Percentiles rank a stretch among this genome's conserved stretches.
These are phyloP conservation scores for Pipistrellus pygmaeus DNA, from an alignment of 2,797 vertebrate species.

Conservation along the genomic window DNA sequence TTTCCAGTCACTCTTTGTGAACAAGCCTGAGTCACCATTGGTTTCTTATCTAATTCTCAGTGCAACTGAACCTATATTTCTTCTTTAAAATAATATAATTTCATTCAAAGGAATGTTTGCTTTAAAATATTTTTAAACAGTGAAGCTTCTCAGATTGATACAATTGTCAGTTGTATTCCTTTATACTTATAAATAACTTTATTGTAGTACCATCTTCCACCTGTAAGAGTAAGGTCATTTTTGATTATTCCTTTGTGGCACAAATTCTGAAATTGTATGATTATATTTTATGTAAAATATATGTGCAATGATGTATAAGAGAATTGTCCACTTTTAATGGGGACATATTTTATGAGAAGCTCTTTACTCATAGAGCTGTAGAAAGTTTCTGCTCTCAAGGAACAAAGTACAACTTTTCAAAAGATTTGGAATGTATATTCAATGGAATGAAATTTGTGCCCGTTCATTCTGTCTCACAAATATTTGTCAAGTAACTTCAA, in stretches of 20 bases:
- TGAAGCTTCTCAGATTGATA: neutral
- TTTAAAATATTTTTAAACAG: neutral
- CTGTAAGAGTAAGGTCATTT: neutral
- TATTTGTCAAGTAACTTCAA: neutral
- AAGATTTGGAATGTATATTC: neutral
- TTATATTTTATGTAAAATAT: neutral
- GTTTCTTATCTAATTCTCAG: slow-evolving; percentile 9
- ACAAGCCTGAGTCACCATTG: slow-evolving; percentile 79
- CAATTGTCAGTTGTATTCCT: neutral
- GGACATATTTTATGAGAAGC: neutral
- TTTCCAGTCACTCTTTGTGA: neutral
- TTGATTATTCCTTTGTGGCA: neutral
- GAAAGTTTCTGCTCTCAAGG: neutral
- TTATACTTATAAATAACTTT: neutral
- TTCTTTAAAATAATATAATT: neutral
- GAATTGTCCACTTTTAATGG: neutral
- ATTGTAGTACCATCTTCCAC: neutral
- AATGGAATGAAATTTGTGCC: neutral
- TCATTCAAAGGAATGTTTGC: neutral
- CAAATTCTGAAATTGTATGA: no score
- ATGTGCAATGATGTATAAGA: neutral
- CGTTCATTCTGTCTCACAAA: neutral
- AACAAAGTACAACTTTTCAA: neutral
- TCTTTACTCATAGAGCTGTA: neutral
- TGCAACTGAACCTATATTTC: neutral